Evolutionary conservation across 2,113 vertebrate genomes (phyloP).

Genomic region (Microcebus jonahi): DNA sequence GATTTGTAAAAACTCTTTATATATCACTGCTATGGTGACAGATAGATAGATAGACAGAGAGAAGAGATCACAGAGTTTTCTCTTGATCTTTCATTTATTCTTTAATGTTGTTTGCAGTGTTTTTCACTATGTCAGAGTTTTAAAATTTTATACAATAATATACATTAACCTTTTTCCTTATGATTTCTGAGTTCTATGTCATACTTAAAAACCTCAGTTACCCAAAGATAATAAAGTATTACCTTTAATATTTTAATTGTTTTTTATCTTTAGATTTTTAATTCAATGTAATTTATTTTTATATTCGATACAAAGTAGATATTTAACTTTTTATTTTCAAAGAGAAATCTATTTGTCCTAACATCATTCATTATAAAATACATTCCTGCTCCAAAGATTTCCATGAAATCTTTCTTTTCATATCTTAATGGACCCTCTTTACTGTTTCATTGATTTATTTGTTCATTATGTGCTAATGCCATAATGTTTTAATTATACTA

Average conservation of each 20-base stretch:
- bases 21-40: background rate
- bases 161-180: background rate
- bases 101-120: background rate
- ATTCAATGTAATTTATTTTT: background rate
- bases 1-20: background rate
- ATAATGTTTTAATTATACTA: background rate
- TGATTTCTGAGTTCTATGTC: background rate
- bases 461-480: background rate
- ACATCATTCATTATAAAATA: background rate
- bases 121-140: background rate
- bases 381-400: background rate
- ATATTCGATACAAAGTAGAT: background rate
- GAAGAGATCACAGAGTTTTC: background rate
- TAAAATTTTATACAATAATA: background rate
- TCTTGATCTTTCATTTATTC: background rate
- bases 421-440: background rate
- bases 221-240: background rate
- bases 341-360: background rate
- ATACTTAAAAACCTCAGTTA: background rate
- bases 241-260: background rate
- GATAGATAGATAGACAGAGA: background rate
- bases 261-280: background rate
- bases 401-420: background rate
- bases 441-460: slow-evolving; percentile 34
- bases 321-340: slow-evolving; percentile 36